phyloP scores from a whole-genome alignment of 2,888 invertebrate species.

The Cecidostiba fungosa region DNA sequence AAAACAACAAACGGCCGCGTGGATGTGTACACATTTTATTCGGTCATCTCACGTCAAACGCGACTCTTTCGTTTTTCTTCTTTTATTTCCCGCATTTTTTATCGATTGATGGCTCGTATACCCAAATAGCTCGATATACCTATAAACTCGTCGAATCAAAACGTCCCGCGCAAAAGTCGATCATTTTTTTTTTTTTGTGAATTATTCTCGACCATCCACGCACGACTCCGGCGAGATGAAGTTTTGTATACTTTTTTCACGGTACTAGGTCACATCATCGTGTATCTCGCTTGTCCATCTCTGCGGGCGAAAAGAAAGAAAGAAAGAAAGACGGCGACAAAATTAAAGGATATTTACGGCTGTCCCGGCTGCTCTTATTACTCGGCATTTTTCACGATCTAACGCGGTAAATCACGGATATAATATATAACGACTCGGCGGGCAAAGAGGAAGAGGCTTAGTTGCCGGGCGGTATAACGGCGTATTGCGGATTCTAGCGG shows the following conservation, averaged over 20 bases:
- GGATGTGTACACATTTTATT: slow-evolving; percentile 39
- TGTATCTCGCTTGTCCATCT: not conserved
- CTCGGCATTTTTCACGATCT: slow-evolving; percentile 46
- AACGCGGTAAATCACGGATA: slow-evolving; percentile 47
- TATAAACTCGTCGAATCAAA: slow-evolving; percentile 36
- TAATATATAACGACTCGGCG: slow-evolving; percentile 30
- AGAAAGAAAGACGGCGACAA: not conserved
- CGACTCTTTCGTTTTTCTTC: not conserved
- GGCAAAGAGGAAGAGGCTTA: slow-evolving; percentile 24
- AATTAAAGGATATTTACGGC: slow-evolving; percentile 34
- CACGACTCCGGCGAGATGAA: not conserved
- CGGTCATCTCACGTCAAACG: slow-evolving; percentile 28
- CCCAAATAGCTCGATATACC: not conserved
- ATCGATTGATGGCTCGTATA: not conserved
- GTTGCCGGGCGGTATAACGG: not conserved
- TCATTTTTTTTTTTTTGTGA: slow-evolving; percentile 40
- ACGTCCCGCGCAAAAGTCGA: not conserved
- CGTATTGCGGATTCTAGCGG: slow-evolving; percentile 48
- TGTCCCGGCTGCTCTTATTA: slow-evolving; percentile 14
- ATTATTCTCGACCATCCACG: not conserved
- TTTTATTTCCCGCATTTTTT: not conserved
- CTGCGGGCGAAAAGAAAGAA: not conserved
- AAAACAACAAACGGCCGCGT: slow-evolving; percentile 5
- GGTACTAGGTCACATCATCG: not conserved
- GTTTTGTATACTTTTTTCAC: not conserved